A percentile compares a stretch with the other conserved stretches of the same genome.
Evolutionary conservation across 1,140 invertebrate species (phyloP).

Genomic region (Aethina tumida): DNA sequence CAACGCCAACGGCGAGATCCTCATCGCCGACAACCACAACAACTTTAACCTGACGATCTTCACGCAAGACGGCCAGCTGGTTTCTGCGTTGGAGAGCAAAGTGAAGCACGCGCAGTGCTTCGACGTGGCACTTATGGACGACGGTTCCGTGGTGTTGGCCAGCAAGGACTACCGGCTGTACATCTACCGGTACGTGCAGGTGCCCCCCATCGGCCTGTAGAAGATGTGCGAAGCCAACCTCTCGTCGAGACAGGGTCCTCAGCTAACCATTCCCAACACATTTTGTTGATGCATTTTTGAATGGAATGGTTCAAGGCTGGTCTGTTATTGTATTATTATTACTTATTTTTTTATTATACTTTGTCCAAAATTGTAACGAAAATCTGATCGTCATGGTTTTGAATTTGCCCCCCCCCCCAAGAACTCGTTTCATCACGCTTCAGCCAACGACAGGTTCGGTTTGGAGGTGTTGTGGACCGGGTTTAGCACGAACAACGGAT

Average conservation of each 20-base stretch:
- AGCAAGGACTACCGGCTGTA: conserved; percentile 99
- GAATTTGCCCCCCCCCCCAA: too few relatives aligned
- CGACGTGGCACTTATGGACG: conserved; percentile 97
- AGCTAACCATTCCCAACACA: conserved; percentile 33
- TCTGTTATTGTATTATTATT: conserved; percentile 28
- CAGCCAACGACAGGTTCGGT: too few relatives aligned
- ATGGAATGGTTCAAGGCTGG: conserved; percentile 29
- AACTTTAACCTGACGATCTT: conserved; percentile 99
- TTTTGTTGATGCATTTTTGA: conserved; percentile 36
- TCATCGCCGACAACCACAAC: conserved; percentile 99
- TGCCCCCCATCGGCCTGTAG: conserved; percentile 76
- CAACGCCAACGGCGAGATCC: conserved; percentile 89
- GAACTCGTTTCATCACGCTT: too few relatives aligned
- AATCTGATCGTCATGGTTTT: conserved; percentile 31
- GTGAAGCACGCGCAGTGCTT: conserved; percentile 99
- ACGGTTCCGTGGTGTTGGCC: conserved; percentile 96
- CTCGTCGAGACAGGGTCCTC: conserved; percentile 29
- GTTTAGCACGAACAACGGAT: too few relatives aligned
- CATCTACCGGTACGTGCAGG: conserved; percentile 92
- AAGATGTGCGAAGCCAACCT: too few relatives aligned
- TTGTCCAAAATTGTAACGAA: conserved; percentile 28
- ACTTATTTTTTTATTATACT: conserved; percentile 23
- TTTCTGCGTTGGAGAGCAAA: conserved; percentile 95
- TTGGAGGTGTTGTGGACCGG: too few relatives aligned
- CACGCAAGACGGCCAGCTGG: conserved; percentile 89